Conservation (phyloP, 2,113 vertebrate species). For the Leptobrachium ailaonicum region DNA sequence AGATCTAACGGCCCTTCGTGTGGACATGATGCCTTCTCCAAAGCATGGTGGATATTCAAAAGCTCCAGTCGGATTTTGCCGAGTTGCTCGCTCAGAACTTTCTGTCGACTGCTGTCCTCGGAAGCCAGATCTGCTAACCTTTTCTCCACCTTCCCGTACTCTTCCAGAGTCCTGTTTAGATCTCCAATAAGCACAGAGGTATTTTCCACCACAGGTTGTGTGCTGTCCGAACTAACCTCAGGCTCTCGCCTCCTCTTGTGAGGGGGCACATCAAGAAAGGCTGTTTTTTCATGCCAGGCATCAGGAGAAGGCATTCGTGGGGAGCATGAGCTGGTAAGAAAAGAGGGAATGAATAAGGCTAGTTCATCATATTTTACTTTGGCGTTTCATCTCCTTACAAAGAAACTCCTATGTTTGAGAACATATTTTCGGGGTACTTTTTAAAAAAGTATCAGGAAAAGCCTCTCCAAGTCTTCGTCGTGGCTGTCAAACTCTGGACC, state of each 20-base stretch:
- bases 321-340: slow-evolving; percentile 22
- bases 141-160: slow-evolving; percentile 85
- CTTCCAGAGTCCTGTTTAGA: slow-evolving; percentile 83
- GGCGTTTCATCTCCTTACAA: background rate
- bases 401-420: no score
- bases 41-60: slow-evolving; percentile 84
- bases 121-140: slow-evolving; percentile 78
- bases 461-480: no score
- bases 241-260: slow-evolving; percentile 54
- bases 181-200: slow-evolving; percentile 75
- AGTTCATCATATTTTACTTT: background rate
- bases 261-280: slow-evolving; percentile 50
- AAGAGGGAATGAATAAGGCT: background rate
- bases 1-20: slow-evolving; percentile 86
- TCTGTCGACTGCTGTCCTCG: slow-evolving; percentile 74
- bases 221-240: slow-evolving; percentile 10
- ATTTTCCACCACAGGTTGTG: slow-evolving; percentile 41
- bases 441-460: no score
- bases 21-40: slow-evolving; percentile 74
- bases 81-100: slow-evolving; percentile 86
- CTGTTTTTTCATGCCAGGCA: slow-evolving; percentile 20
- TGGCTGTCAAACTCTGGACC: no score
- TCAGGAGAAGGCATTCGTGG: slow-evolving; percentile 7
- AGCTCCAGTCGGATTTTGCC: slow-evolving; percentile 88
- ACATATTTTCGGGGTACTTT: no score